Conservation (phyloP, 2,888 invertebrate species). For the Troilus luridus region DNA sequence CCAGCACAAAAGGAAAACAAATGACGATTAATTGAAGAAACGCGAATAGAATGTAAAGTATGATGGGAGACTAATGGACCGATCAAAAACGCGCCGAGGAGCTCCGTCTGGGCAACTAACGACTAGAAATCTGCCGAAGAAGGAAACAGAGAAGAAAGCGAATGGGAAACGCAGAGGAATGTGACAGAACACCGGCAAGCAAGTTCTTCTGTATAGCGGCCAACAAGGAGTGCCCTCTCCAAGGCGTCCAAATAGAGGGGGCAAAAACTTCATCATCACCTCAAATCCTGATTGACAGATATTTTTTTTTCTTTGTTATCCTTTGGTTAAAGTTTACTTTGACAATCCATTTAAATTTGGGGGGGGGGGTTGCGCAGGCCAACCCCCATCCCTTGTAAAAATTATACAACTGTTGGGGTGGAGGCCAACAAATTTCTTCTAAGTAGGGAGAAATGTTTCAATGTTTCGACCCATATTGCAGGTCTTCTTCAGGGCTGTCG, state of each 20-base stretch:
- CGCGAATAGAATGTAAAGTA: slow-evolving; percentile 28
- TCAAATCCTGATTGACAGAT: not conserved
- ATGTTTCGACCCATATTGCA: too few relatives aligned
- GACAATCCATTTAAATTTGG: too few relatives aligned
- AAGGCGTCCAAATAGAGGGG: not conserved
- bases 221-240: not conserved
- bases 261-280: not conserved
- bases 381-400: too few relatives aligned
- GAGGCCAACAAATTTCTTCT: too few relatives aligned
- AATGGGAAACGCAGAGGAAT: slow-evolving; percentile 26
- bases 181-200: slow-evolving; percentile 36
- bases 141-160: slow-evolving; percentile 14
- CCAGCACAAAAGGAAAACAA: not conserved
- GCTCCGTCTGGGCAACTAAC: not conserved
- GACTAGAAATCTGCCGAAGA: slow-evolving; percentile 14
- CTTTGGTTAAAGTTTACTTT: not conserved
- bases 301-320: not conserved
- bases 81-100: slow-evolving; percentile 10
- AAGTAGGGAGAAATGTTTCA: too few relatives aligned
- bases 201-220: not conserved
- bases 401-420: too few relatives aligned
- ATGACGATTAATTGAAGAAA: slow-evolving; percentile 18
- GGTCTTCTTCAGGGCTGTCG: too few relatives aligned
- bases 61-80: slow-evolving; percentile 34
- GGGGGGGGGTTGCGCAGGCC: too few relatives aligned